phyloP scores from a whole-genome alignment of 2,888 invertebrate genomes.

The Anagyrus pseudococci region DNA sequence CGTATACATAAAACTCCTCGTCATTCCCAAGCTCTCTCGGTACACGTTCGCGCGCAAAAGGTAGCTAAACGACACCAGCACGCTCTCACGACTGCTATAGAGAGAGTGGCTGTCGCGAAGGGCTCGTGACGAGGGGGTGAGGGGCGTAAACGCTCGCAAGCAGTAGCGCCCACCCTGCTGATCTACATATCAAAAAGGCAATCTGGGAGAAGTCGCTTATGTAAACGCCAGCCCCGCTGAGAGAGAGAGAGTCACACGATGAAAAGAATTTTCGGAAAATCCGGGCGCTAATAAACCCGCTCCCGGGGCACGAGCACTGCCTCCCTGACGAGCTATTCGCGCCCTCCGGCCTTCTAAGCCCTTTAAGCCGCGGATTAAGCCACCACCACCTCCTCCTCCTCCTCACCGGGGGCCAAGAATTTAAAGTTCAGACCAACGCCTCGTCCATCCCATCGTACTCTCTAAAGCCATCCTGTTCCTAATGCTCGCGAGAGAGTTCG shows the following conservation, averaged over 20 bases:
- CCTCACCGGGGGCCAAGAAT: conserved; percentile 53
- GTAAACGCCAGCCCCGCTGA: conserved; percentile 62
- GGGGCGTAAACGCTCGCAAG: conserved; percentile 55
- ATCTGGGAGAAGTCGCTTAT: conserved; percentile 62
- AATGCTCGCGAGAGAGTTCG: too few species aligned
- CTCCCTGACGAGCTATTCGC: conserved; percentile 60
- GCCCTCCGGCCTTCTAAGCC: conserved; percentile 48
- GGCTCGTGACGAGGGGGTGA: conserved; percentile 47
- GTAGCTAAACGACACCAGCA: too few species aligned
- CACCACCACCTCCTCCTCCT: too few species aligned
- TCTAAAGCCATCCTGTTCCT: too few species aligned
- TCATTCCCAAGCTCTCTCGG: too few species aligned
- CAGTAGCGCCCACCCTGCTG: conserved; percentile 52
- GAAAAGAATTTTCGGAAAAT: conserved; percentile 62
- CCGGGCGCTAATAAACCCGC: conserved; percentile 60
- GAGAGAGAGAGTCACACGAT: conserved; percentile 48
- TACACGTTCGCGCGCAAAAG: too few species aligned
- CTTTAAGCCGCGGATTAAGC: conserved; percentile 59
- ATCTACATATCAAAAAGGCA: conserved; percentile 63
- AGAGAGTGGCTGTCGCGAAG: conserved; percentile 29
- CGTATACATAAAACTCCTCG: too few species aligned
- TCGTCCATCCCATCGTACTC: background rate
- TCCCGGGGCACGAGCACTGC: conserved; percentile 34
- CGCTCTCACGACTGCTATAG: too few species aligned
- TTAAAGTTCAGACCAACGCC: conserved; percentile 47